phyloP scores from a whole-genome alignment of 2,113 vertebrate species.

The Coracopsis vasa region DNA sequence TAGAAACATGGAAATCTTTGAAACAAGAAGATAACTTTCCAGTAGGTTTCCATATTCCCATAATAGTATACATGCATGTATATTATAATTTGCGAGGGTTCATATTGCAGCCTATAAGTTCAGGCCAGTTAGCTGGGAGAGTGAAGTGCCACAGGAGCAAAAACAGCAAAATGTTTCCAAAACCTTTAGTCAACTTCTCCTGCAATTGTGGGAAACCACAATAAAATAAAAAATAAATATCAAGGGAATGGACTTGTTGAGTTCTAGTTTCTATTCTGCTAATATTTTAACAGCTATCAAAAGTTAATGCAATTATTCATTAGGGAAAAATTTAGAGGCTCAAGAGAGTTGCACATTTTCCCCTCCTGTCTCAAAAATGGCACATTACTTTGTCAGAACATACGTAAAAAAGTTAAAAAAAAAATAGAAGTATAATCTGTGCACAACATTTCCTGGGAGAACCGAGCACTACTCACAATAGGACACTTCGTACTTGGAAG shows the following conservation, averaged over 20 bases:
- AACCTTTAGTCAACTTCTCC: neutral
- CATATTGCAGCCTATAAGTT: neutral
- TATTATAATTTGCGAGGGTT: neutral
- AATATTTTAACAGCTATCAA: neutral
- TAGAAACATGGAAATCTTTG: neutral
- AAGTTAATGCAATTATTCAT: neutral
- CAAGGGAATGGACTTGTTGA: neutral
- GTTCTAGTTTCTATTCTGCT: neutral
- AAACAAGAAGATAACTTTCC: neutral
- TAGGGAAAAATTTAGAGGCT: neutral
- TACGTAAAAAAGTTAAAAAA: rapidly evolving
- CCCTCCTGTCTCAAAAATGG: neutral
- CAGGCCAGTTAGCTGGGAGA: neutral
- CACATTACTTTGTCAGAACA: neutral
- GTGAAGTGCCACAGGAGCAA: neutral
- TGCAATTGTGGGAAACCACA: neutral
- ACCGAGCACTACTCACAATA: neutral
- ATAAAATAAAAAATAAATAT: neutral
- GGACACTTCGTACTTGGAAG: neutral
- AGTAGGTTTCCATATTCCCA: neutral
- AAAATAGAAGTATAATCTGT: neutral
- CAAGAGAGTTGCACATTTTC: neutral
- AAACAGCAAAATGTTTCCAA: neutral
- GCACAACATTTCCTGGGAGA: neutral
- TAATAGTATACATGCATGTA: neutral